A percentile compares a stretch with the other conserved stretches of the same genome.
These are phyloP conservation scores for Nyctibius bracteatus DNA, from an alignment of 2,113 vertebrate genomes.

Conservation along the genomic window DNA sequence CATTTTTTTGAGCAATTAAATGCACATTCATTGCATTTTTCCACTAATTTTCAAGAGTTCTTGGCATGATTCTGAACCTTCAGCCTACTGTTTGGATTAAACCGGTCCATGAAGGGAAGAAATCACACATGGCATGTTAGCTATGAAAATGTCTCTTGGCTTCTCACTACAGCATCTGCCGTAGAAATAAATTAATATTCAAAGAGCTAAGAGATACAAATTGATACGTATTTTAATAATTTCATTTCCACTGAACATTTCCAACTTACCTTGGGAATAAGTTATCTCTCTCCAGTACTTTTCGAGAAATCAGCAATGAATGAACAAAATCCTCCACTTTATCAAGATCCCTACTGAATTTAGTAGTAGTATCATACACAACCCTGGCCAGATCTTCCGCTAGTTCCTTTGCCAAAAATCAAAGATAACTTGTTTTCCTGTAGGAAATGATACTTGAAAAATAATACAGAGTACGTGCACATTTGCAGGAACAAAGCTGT, in stretches of 20 bases:
- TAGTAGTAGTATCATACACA: not conserved
- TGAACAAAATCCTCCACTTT: not conserved
- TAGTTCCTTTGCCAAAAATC: not conserved
- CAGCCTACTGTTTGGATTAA: not conserved
- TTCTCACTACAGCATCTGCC: not conserved
- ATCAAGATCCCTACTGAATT: not conserved
- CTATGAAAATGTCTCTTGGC: not conserved
- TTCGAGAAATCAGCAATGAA: not conserved
- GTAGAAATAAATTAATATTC: not conserved
- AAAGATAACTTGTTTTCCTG: not conserved
- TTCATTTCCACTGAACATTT: not conserved
- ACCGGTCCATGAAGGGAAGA: not conserved
- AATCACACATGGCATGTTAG: not conserved
- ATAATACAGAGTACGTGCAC: rapidly evolving
- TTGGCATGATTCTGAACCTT: not conserved
- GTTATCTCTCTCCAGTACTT: not conserved
- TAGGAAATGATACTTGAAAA: not conserved
- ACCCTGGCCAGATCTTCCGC: not conserved
- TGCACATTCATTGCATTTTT: not conserved
- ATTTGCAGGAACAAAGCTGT: not conserved
- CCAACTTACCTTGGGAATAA: not conserved
- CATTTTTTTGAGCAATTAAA: not conserved
- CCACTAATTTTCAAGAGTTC: not conserved
- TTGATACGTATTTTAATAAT: not conserved
- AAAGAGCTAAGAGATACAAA: not conserved